Evolutionary conservation across 1,140 invertebrate genomes (phyloP).

Genomic region (Anastatus disparis): DNA sequence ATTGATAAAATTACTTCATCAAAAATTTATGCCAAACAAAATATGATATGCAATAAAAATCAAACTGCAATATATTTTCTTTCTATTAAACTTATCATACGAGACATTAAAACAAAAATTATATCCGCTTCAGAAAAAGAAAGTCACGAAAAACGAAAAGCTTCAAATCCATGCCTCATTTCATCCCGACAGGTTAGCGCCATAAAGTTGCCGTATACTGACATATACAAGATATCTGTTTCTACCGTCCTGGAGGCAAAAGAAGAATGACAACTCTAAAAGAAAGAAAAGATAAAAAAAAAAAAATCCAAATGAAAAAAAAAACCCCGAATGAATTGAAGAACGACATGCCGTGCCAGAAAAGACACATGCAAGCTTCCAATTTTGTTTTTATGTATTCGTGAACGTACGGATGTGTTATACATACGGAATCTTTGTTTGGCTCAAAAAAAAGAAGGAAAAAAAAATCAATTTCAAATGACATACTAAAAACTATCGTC

Average conservation of each 20-base stretch:
- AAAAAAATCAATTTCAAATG: conserved; percentile 6
- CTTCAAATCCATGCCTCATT: neutral
- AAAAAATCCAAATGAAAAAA: too few relatives aligned
- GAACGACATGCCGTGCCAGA: neutral
- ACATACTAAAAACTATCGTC: neutral
- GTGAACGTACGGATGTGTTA: neutral
- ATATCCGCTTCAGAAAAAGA: too few relatives aligned
- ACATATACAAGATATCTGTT: neutral
- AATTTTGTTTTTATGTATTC: neutral
- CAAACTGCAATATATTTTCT: too few relatives aligned
- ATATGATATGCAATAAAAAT: too few relatives aligned
- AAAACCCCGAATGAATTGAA: too few relatives aligned
- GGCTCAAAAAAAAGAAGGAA: too few relatives aligned
- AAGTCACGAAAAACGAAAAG: too few relatives aligned
- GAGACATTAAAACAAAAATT: too few relatives aligned
- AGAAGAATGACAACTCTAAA: neutral
- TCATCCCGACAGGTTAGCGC: neutral
- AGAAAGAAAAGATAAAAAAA: neutral
- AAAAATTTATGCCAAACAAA: too few relatives aligned
- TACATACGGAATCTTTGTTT: neutral
- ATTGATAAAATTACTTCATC: too few relatives aligned
- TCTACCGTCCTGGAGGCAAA: neutral
- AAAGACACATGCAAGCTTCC: neutral
- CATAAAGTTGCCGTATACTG: neutral
- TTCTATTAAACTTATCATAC: too few relatives aligned